Evolutionary conservation across 2,888 invertebrate genomes (phyloP).

Genomic region (Lepidocyrtinus sp.): DNA sequence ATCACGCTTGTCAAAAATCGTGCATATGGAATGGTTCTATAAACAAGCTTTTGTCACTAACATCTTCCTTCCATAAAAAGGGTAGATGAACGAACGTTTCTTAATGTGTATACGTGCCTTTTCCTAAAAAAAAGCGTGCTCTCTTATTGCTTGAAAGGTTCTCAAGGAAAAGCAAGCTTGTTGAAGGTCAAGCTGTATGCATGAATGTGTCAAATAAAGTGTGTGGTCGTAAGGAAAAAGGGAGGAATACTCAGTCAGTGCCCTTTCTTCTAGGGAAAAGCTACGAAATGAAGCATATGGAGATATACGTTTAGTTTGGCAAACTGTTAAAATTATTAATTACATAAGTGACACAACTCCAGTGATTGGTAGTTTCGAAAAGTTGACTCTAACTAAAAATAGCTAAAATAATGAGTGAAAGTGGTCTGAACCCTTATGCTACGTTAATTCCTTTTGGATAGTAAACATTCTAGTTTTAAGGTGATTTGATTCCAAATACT

Average conservation of each 20-base stretch:
- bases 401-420: neutral
- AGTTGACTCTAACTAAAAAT: neutral
- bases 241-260: neutral
- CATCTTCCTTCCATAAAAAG: neutral
- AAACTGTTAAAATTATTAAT: neutral
- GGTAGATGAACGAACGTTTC: neutral
- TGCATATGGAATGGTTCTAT: neutral
- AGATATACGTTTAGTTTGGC: neutral
- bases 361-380: no score
- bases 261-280: neutral
- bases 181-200: neutral
- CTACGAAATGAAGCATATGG: neutral
- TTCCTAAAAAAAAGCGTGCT: neutral
- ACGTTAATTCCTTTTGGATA: neutral
- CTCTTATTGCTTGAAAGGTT: neutral
- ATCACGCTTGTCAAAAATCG: neutral
- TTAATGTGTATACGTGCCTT: neutral
- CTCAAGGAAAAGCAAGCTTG: neutral
- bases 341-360: neutral
- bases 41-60: neutral
- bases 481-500: neutral
- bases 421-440: neutral
- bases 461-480: neutral
- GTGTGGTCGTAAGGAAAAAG: neutral
- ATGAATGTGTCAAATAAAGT: neutral